Evolutionary conservation across 92 coral and sea anemone genomes (phyloP).

Genomic region (Siderastrea radians): DNA sequence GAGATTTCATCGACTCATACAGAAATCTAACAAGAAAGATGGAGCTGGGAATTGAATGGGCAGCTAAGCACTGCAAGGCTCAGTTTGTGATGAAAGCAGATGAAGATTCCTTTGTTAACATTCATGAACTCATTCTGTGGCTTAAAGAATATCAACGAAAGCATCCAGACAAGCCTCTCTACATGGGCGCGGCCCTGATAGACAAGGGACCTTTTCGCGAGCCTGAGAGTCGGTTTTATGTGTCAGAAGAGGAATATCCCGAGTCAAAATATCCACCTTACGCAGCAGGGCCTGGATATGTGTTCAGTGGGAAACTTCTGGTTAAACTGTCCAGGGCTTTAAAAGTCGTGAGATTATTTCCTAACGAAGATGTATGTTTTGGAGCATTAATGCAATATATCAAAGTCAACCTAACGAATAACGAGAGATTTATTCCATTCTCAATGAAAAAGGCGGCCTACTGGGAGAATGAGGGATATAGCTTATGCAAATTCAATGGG

Average conservation of each 20-base stretch:
- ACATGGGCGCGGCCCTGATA: constrained; percentile 59
- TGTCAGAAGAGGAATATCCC: constrained; percentile 63
- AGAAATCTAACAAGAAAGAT: constrained; percentile 75
- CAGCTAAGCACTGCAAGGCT: constrained; percentile 63
- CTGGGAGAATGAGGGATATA: neutral
- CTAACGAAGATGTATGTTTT: constrained; percentile 87
- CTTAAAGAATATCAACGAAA: constrained; percentile 35
- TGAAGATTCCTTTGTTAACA: constrained; percentile 81
- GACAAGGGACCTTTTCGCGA: constrained; percentile 52
- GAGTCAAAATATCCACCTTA: constrained; percentile 68
- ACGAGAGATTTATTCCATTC: constrained; percentile 76
- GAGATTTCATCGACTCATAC: constrained; percentile 78
- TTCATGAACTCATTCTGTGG: constrained; percentile 55
- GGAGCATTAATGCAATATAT: constrained; percentile 70
- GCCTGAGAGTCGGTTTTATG: constrained; percentile 36
- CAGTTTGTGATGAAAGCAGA: constrained; percentile 81
- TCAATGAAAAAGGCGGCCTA: constrained; percentile 40
- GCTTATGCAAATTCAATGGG: constrained; percentile 70
- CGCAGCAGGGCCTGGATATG: constrained; percentile 82
- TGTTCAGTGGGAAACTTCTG: constrained; percentile 79
- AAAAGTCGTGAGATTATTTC: constrained; percentile 55
- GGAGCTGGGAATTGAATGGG: constrained; percentile 78
- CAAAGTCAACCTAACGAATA: constrained; percentile 43
- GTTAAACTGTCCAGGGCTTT: constrained; percentile 45
- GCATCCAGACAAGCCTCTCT: constrained; percentile 32